These are phyloP conservation scores for Drosophila incognita DNA, from an alignment of 2,888 invertebrate species.

Conservation along the genomic window DNA sequence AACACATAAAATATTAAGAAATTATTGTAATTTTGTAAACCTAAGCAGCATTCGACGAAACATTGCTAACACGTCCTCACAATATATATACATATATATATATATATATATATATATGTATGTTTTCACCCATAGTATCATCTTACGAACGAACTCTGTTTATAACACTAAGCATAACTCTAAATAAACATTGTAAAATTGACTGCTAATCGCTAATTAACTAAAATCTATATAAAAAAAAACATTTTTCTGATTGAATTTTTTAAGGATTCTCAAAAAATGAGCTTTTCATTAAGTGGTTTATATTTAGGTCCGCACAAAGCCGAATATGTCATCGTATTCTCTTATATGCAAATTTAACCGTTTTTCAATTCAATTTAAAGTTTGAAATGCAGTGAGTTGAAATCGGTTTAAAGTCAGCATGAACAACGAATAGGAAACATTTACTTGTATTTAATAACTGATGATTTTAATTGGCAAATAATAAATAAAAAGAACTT, in stretches of 20 bases:
- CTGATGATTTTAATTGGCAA: neutral
- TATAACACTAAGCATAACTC: constrained; percentile 46
- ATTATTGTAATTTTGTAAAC: constrained; percentile 18
- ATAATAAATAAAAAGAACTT: neutral
- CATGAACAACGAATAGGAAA: neutral
- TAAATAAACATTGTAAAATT: constrained; percentile 49
- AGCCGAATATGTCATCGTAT: neutral
- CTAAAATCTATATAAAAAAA: neutral
- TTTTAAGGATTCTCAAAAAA: neutral
- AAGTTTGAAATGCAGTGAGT: neutral
- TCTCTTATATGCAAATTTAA: neutral
- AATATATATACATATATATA: too few species aligned
- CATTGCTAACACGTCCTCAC: constrained; percentile 20
- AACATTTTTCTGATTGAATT: neutral
- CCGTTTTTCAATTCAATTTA: neutral
- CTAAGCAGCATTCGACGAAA: constrained; percentile 20
- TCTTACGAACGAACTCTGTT: constrained; percentile 34
- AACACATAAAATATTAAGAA: constrained; percentile 2
- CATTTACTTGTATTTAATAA: neutral
- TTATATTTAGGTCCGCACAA: neutral
- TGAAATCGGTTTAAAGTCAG: neutral
- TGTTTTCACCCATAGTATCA: constrained; percentile 42
- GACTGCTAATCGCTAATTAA: neutral
- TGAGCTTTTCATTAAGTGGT: neutral
- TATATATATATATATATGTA: constrained; percentile 1